Base-by-base conservation (phyloP, 2,113 vertebrate species). In the Marcusenius ussheri region DNA sequence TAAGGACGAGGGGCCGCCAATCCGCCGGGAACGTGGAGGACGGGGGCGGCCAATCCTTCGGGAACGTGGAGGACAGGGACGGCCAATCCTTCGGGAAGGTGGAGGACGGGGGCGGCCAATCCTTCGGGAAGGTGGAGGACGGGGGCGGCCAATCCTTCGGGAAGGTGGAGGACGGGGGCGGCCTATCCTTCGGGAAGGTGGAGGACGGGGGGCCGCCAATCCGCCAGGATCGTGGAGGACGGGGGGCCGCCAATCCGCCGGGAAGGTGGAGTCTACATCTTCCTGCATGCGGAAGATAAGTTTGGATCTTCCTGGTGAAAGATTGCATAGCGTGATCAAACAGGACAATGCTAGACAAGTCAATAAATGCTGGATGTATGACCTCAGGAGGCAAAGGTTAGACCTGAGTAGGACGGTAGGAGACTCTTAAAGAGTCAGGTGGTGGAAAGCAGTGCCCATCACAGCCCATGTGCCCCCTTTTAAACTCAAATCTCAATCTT, bases 161-260 rank as follows among this genome's bases (percentile, higher is more conserved):
- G 45, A 6, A 46, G 0, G 45, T 7, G 45, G 45, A 46, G 45
- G 6, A 46, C 45, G 45, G 45, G 45, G 45, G 45, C 5, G 5
- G 6, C 45, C 45, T 6, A 6, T 46, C 45, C 45, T 0, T 0
- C 45, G 45, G 45, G 45, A 6, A 46, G 0, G 45, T 46, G 45
- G 45, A 46, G 45, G 45, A 46, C 45, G 0, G 6, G 46, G 46
- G 46, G 5, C 46, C 46, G 46, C 1, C 10, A 0, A 49, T 49
- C 47, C 10, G 2, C 0, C 47, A 10, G 47, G 47, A 49, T 11
- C 10, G 47, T 49, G 47, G 21, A 21, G 21, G 21, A 17, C 7
- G 4, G 56, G 15, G 50, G 11, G 3, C 13, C 0, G 19, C 5
- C 58, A 0, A 6, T 24, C 1, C 24, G 0, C 19, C 5, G 2